These are phyloP conservation scores for mouse (Mus musculus) DNA, from an alignment of 2,113 vertebrate species.

Conservation along the genomic window DNA sequence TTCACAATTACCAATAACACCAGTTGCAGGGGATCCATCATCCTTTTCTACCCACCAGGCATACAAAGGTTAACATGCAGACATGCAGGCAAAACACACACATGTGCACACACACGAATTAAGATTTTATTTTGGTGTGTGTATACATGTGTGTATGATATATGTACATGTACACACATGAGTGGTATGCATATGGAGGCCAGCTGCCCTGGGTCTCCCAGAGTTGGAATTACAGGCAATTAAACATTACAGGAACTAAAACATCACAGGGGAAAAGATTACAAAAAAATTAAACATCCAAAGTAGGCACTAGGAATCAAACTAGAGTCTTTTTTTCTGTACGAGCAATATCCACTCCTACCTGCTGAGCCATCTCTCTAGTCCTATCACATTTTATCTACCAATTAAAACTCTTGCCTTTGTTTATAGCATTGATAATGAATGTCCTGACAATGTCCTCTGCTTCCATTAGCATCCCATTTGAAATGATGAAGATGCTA, in stretches of 20 bases:
- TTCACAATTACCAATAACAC: background rate
- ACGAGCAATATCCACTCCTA: background rate
- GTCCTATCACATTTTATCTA: background rate
- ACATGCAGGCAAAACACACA: background rate
- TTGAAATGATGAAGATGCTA: conserved; percentile 55
- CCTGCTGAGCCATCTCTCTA: background rate
- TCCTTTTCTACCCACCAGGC: background rate
- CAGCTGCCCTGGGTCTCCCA: background rate
- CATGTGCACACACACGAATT: background rate
- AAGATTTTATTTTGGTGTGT: background rate
- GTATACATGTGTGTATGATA: background rate
- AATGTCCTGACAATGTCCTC: conserved; percentile 51
- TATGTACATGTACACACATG: background rate
- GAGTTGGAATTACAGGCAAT: background rate
- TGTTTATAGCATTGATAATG: conserved; percentile 45
- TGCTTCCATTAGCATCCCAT: conserved; percentile 42
- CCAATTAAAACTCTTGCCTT: conserved; percentile 28
- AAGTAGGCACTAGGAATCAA: background rate
- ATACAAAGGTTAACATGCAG: background rate
- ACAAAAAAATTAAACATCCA: background rate
- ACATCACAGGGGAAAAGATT: background rate
- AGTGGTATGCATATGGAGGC: background rate
- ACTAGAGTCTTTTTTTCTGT: background rate
- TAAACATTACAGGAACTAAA: background rate
- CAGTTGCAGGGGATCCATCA: background rate